phyloP scores from a whole-genome alignment of 2,113 vertebrate genomes.

The Leucopsar rothschildi region DNA sequence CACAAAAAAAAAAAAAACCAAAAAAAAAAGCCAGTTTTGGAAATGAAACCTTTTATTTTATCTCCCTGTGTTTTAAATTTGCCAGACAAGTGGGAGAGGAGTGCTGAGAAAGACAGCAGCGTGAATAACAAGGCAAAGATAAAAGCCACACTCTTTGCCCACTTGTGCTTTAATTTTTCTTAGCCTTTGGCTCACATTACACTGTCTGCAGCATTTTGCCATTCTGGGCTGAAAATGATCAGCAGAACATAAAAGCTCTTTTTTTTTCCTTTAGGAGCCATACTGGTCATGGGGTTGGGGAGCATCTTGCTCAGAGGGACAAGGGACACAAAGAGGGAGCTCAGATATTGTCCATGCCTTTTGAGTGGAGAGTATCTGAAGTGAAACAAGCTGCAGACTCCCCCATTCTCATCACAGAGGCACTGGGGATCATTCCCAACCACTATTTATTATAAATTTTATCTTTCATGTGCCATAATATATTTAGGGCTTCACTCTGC shows the following conservation, averaged over 20 bases:
- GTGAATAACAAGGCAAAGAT: slow-evolving; percentile 27
- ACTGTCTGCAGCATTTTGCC: neutral
- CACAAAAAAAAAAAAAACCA: neutral
- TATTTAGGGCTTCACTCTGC: neutral
- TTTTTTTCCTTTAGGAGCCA: neutral
- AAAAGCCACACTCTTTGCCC: neutral
- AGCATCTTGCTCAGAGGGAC: neutral
- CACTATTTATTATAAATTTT: neutral
- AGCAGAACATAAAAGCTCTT: neutral
- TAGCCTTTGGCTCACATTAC: neutral
- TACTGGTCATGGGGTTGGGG: neutral
- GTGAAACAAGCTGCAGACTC: neutral
- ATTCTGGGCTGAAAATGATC: neutral
- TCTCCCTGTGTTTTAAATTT: slow-evolving; percentile 27
- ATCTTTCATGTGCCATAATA: neutral
- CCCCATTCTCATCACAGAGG: neutral
- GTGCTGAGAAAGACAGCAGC: neutral
- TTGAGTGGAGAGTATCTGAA: neutral
- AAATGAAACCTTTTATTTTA: slow-evolving; percentile 33
- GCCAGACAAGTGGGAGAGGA: slow-evolving; percentile 12
- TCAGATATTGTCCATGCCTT: neutral
- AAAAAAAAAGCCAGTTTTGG: neutral
- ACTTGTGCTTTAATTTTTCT: slow-evolving; percentile 6
- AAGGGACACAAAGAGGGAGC: neutral
- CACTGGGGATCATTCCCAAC: neutral